These are phyloP conservation scores for Agriotes lineatus DNA, from an alignment of 2,888 invertebrate species.

Conservation along the genomic window DNA sequence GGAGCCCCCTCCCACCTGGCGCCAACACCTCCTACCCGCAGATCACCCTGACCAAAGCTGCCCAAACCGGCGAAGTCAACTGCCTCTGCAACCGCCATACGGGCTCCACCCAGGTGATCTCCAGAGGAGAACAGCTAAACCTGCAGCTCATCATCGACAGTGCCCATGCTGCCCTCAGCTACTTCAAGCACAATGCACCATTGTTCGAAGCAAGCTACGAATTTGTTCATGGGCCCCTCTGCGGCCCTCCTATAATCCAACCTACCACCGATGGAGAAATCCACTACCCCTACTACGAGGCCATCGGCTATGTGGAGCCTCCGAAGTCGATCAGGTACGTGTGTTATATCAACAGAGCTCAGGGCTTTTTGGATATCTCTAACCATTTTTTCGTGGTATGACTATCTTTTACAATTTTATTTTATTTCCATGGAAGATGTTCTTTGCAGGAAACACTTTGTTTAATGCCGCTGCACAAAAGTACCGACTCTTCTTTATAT, in stretches of 20 bases:
- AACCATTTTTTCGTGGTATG: no score
- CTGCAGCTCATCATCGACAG: slow-evolving; percentile 87
- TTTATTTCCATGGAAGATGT: no score
- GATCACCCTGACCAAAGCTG: slow-evolving; percentile 69
- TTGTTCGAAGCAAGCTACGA: slow-evolving; percentile 90
- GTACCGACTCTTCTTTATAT: no score
- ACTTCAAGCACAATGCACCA: slow-evolving; percentile 87
- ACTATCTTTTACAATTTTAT: no score
- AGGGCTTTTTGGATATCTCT: no score
- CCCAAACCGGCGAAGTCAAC: slow-evolving; percentile 77
- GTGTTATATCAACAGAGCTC: no score
- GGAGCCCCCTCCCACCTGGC: slow-evolving; percentile 73
- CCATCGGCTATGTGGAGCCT: slow-evolving; percentile 76
- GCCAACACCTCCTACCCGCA: slow-evolving; percentile 65
- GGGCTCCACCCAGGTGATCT: slow-evolving; percentile 70
- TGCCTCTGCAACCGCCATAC: slow-evolving; percentile 79
- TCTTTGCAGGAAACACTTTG: no score
- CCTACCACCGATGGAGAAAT: slow-evolving; percentile 88
- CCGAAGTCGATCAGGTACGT: slow-evolving; percentile 78
- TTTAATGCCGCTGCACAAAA: no score
- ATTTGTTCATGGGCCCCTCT: slow-evolving; percentile 90
- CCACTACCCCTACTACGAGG: slow-evolving; percentile 88
- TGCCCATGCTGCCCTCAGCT: slow-evolving; percentile 86
- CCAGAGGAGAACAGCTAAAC: slow-evolving; percentile 81
- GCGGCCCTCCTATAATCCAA: slow-evolving; percentile 85